These are phyloP conservation scores for Augochlorella aurata DNA, from an alignment of 2,888 invertebrate species.

Conservation along the genomic window DNA sequence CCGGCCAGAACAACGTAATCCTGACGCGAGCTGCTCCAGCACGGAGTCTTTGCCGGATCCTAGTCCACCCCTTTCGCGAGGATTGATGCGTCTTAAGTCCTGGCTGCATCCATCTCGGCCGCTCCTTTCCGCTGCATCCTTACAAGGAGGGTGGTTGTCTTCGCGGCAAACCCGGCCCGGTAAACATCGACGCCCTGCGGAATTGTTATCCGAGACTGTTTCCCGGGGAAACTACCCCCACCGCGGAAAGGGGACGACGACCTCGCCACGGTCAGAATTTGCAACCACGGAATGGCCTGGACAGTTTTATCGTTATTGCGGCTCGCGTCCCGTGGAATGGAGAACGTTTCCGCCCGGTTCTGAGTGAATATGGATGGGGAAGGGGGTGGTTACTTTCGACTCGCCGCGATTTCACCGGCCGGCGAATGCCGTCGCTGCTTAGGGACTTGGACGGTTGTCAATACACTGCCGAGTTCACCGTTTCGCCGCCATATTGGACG, in stretches of 20 bases:
- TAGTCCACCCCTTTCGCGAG: conserved; percentile 29
- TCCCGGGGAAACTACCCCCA: conserved; percentile 21
- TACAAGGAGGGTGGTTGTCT: conserved; percentile 18
- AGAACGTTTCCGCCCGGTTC: conserved; percentile 14
- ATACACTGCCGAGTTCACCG: neutral
- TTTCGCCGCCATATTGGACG: too few relatives aligned
- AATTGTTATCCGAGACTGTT: conserved; percentile 53
- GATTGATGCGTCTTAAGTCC: conserved; percentile 30
- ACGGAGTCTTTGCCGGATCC: conserved; percentile 44
- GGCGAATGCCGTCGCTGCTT: neutral
- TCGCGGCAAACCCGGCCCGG: conserved; percentile 40
- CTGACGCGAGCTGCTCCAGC: conserved; percentile 38
- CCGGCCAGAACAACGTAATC: conserved; percentile 49
- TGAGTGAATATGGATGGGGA: conserved; percentile 27
- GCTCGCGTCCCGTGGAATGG: conserved; percentile 19
- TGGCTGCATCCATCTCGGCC: neutral
- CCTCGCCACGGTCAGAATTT: conserved; percentile 9
- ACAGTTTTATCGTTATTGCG: conserved; percentile 54
- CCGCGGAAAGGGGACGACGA: neutral
- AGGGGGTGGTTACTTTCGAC: conserved; percentile 13
- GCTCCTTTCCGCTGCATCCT: conserved; percentile 14
- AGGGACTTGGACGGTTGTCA: conserved; percentile 11
- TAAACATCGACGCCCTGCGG: conserved; percentile 47
- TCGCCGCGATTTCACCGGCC: conserved; percentile 6
- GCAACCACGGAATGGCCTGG: conserved; percentile 21